Conservation (phyloP, 1,140 invertebrate species). For the Cherax quadricarinatus region DNA sequence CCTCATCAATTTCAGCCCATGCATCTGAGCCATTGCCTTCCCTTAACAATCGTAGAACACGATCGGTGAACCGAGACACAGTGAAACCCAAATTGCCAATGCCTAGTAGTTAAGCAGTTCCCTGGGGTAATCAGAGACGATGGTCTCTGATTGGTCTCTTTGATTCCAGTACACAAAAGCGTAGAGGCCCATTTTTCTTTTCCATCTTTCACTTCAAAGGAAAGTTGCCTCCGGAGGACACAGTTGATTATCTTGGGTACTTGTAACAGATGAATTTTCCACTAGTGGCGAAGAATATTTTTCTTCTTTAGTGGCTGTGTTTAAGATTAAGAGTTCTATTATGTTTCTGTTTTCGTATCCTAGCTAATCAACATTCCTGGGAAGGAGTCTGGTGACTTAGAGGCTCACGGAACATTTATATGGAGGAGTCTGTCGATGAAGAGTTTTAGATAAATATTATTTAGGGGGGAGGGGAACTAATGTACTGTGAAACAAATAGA, state of each 20-base stretch:
- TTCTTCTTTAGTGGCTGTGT: too few relatives aligned
- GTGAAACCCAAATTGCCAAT: not conserved
- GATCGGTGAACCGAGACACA: not conserved
- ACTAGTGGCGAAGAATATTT: too few relatives aligned
- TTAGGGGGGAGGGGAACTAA: too few relatives aligned
- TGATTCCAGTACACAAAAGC: not conserved
- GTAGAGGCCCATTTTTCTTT: not conserved
- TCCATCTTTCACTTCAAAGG: not conserved
- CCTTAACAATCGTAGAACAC: not conserved
- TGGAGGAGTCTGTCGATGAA: too few relatives aligned
- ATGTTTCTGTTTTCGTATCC: too few relatives aligned
- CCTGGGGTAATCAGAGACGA: not conserved
- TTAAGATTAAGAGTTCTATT: too few relatives aligned
- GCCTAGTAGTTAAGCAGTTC: not conserved
- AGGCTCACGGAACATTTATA: too few relatives aligned
- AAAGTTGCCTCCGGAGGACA: not conserved
- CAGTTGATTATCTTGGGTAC: not conserved
- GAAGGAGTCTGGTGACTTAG: too few relatives aligned
- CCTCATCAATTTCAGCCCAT: not conserved
- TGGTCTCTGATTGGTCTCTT: not conserved
- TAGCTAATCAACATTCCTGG: too few relatives aligned
- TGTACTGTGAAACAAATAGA: too few relatives aligned
- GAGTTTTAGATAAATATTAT: too few relatives aligned
- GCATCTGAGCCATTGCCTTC: not conserved
- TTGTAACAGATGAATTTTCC: not conserved